These are phyloP conservation scores for Rhagoletis pomonella DNA, from an alignment of 1,140 invertebrate species.

Conservation along the genomic window DNA sequence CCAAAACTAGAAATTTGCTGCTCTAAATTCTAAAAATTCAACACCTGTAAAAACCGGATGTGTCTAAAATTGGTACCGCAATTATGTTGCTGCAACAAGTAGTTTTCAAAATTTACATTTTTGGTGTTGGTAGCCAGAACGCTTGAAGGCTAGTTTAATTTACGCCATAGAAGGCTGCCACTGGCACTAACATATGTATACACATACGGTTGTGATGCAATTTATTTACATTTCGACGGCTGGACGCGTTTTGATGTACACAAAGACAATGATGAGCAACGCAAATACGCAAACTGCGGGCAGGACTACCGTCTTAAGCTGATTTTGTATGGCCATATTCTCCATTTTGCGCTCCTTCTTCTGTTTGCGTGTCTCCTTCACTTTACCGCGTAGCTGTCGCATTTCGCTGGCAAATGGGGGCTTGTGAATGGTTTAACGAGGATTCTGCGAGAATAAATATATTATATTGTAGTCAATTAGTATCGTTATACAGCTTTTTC, in stretches of 20 bases:
- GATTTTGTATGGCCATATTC: slow-evolving; percentile 65
- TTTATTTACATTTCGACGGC: slow-evolving; percentile 56
- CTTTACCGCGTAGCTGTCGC: slow-evolving; percentile 71
- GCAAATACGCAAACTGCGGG: slow-evolving; percentile 65
- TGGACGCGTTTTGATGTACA: slow-evolving; percentile 70
- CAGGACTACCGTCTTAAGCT: slow-evolving; percentile 68
- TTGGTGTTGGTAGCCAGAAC: background rate
- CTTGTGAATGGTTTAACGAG: background rate
- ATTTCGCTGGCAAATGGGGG: slow-evolving; percentile 52
- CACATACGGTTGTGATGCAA: background rate
- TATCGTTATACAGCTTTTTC: background rate
- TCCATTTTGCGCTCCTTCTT: slow-evolving; percentile 71
- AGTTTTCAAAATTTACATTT: background rate
- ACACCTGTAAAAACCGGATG: background rate
- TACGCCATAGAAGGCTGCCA: background rate
- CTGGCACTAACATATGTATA: background rate
- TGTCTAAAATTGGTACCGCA: too few relatives aligned
- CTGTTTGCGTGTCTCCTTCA: slow-evolving; percentile 71
- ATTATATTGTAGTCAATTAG: background rate
- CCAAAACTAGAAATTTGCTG: background rate
- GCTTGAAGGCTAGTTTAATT: background rate
- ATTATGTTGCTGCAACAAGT: background rate
- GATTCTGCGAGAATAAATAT: background rate
- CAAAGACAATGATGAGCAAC: slow-evolving; percentile 63
- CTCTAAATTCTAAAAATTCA: background rate